These are phyloP conservation scores for Heterochromis multidens DNA, from an alignment of 2,113 vertebrate genomes.

Conservation along the genomic window DNA sequence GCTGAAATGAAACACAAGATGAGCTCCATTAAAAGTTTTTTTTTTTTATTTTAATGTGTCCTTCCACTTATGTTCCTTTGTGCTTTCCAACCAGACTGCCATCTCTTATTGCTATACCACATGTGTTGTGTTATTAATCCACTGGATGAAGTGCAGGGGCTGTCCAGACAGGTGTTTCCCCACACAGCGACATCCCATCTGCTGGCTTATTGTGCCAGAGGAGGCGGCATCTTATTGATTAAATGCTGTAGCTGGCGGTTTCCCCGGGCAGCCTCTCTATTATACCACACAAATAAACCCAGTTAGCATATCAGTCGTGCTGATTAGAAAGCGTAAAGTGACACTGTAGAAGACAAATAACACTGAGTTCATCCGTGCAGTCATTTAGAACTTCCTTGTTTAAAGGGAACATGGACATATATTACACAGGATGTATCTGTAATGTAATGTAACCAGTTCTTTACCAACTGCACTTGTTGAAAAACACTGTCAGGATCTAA, in stretches of 20 bases:
- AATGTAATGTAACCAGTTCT: too few species aligned
- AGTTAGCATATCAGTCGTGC: constrained; percentile 25
- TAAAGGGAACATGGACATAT: background rate
- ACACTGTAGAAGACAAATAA: constrained; percentile 46
- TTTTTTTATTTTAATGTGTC: too few species aligned
- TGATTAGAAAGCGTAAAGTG: constrained; percentile 38
- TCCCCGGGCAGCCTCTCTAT: background rate
- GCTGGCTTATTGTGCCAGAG: background rate
- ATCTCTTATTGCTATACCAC: background rate
- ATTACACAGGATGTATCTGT: background rate
- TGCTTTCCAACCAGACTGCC: background rate
- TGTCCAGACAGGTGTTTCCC: constrained; percentile 4
- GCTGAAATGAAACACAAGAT: background rate
- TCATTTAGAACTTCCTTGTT: constrained; percentile 34
- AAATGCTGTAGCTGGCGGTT: background rate
- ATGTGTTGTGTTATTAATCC: fast-evolving
- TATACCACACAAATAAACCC: constrained; percentile 24
- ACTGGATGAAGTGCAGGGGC: background rate
- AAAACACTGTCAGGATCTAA: background rate
- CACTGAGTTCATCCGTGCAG: background rate
- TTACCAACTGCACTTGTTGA: background rate
- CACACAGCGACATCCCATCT: background rate
- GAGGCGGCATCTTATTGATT: constrained; percentile 38
- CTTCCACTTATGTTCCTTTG: background rate
- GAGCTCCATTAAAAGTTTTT: background rate